Conservation (phyloP, 2,797 vertebrate genomes). For the Thamnophis elegans region DNA sequence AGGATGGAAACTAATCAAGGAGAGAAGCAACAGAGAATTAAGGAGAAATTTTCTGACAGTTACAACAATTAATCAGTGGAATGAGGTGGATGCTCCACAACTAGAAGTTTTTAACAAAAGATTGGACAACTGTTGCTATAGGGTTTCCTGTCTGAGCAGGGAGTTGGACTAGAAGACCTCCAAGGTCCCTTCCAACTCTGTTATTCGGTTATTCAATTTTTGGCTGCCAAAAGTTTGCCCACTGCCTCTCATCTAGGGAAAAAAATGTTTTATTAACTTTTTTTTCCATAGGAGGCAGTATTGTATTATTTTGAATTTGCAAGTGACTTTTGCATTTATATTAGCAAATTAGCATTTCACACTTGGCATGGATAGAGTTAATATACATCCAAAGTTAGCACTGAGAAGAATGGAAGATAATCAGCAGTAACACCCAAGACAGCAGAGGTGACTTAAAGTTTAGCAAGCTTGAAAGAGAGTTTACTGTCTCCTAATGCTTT, state of each 20-base stretch:
- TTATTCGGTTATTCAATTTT: not conserved
- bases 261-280: not conserved
- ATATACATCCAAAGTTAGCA: conserved; percentile 29
- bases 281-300: not conserved
- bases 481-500: conserved; percentile 76
- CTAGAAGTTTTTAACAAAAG: too few species aligned
- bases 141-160: too few species aligned
- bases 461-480: conserved; percentile 64
- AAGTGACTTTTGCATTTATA: conserved; percentile 26
- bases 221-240: not conserved
- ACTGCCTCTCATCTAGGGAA: not conserved
- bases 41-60: too few species aligned
- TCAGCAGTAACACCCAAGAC: conserved; percentile 57
- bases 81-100: too few species aligned
- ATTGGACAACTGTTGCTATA: too few species aligned
- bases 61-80: too few species aligned
- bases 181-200: too few species aligned
- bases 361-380: conserved; percentile 36
- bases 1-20: too few species aligned
- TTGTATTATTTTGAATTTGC: conserved; percentile 9
- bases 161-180: too few species aligned
- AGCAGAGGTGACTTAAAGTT: conserved; percentile 68
- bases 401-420: conserved; percentile 25
- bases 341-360: conserved; percentile 43
- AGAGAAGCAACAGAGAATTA: too few species aligned